Evolutionary conservation across 2,888 invertebrate genomes (phyloP).

Genomic region (Coremacera marginata): DNA sequence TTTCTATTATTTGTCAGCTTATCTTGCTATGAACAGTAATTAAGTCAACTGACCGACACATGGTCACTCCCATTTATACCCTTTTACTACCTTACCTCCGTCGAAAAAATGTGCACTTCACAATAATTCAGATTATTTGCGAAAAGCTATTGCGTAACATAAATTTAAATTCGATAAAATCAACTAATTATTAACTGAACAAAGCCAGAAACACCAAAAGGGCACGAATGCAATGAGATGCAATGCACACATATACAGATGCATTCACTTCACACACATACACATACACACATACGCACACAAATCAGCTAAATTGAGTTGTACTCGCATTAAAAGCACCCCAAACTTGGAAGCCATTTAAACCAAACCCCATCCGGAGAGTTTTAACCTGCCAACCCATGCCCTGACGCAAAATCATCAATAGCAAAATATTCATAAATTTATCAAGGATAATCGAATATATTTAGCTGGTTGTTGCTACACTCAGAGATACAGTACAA

Average conservation of each 20-base stretch:
- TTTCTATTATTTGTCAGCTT: too few species aligned
- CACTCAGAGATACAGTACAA: constrained; percentile 16
- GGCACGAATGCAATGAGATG: not conserved
- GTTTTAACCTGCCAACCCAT: not conserved
- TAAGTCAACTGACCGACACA: too few species aligned
- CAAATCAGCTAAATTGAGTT: constrained; percentile 6
- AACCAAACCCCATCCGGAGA: not conserved
- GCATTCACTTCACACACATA: not conserved
- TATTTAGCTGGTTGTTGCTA: not conserved
- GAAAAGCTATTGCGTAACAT: constrained; percentile 43
- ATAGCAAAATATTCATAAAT: constrained; percentile 41
- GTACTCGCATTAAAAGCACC: not conserved
- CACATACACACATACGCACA: too few species aligned
- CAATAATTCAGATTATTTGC: not conserved
- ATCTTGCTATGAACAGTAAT: too few species aligned
- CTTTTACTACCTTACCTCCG: too few species aligned
- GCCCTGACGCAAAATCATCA: not conserved
- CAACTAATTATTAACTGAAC: constrained; percentile 57
- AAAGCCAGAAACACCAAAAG: constrained; percentile 34
- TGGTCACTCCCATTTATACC: too few species aligned
- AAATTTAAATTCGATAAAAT: constrained; percentile 56
- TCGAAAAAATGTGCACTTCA: not conserved
- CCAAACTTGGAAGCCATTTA: not conserved
- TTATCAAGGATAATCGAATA: constrained; percentile 42
- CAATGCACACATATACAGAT: not conserved